These are phyloP conservation scores for Coleophora flavipennella DNA, from an alignment of 2,888 invertebrate genomes.

Conservation along the genomic window DNA sequence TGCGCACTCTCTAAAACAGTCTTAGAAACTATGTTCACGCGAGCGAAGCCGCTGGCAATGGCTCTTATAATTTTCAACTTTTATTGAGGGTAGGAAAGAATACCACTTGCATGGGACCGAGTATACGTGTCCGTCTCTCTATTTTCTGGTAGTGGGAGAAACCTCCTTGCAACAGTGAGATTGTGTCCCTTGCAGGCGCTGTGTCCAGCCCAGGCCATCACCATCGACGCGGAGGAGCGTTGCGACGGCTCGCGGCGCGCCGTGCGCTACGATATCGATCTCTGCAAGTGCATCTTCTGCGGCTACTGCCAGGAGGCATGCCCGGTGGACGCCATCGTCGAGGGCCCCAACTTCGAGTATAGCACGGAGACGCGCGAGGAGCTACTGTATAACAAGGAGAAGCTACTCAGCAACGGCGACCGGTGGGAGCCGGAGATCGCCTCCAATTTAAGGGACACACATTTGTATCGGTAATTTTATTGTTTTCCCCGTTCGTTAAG, in stretches of 20 bases:
- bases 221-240: slow-evolving; percentile 97
- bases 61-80: no score
- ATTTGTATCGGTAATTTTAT: slow-evolving; percentile 41
- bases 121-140: no score
- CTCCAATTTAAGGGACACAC: slow-evolving; percentile 80
- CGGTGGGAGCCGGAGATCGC: slow-evolving; percentile 99
- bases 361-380: slow-evolving; percentile 98
- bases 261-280: slow-evolving; percentile 97
- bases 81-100: no score
- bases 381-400: slow-evolving; percentile 98
- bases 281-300: slow-evolving; percentile 99
- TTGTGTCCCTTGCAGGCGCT: slow-evolving; percentile 75
- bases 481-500: no score
- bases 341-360: slow-evolving; percentile 99
- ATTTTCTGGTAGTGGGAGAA: no score
- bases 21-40: no score
- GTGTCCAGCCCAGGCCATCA: slow-evolving; percentile 99
- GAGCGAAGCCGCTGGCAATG: no score
- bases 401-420: slow-evolving; percentile 95
- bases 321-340: slow-evolving; percentile 97
- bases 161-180: no score
- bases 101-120: no score
- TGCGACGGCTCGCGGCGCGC: slow-evolving; percentile 96
- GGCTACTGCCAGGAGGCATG: slow-evolving; percentile 99
- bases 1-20: no score